phyloP scores from a whole-genome alignment of 2,113 vertebrate genomes.

The Antennarius striatus region DNA sequence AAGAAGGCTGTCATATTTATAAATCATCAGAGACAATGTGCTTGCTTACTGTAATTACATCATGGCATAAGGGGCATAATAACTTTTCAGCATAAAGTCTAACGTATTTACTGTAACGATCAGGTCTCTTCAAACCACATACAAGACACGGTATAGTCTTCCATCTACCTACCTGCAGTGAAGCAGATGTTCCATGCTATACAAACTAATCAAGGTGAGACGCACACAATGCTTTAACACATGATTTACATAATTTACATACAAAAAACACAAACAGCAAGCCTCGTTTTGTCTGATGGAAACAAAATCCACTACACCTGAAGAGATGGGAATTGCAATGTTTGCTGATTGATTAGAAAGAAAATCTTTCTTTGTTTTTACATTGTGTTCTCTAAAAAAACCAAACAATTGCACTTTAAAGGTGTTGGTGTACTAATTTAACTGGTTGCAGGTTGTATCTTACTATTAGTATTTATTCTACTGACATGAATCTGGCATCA shows the following conservation, averaged over 20 bases:
- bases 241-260: not conserved
- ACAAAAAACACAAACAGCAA: not conserved
- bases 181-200: not conserved
- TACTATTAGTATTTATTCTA: too few species aligned
- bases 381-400: too few species aligned
- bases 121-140: constrained; percentile 43
- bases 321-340: too few species aligned
- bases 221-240: too few species aligned
- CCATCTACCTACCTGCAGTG: constrained; percentile 21
- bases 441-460: too few species aligned
- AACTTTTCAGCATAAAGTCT: constrained; percentile 17
- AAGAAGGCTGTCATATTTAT: not conserved
- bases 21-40: constrained; percentile 32
- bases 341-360: too few species aligned
- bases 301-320: not conserved
- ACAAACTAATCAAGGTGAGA: too few species aligned
- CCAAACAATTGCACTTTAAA: too few species aligned
- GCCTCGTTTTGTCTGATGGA: not conserved
- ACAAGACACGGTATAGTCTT: constrained; percentile 38
- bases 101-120: constrained; percentile 45
- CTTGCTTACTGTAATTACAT: not conserved
- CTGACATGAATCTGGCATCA: too few species aligned
- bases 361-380: too few species aligned
- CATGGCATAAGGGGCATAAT: constrained; percentile 3
- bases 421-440: too few species aligned